phyloP scores from a whole-genome alignment of 2,888 invertebrate species.

The Limnephilus lunatus region DNA sequence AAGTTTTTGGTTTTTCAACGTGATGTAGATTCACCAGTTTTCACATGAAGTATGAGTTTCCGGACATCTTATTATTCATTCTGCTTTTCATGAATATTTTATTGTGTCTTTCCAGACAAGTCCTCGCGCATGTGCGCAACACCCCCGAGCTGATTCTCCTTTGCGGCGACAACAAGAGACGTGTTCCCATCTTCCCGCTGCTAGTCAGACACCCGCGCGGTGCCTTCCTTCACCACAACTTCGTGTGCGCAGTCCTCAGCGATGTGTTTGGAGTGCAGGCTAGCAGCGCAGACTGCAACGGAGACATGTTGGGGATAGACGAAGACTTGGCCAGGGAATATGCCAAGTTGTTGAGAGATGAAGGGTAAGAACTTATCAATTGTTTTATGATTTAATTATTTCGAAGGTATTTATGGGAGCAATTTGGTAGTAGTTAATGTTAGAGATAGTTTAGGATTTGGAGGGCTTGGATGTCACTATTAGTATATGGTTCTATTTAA shows the following conservation, averaged over 20 bases:
- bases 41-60: no score
- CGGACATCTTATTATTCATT: no score
- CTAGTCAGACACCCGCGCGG: constrained; percentile 89
- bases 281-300: constrained; percentile 90
- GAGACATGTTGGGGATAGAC: constrained; percentile 90
- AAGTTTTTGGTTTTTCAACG: no score
- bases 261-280: constrained; percentile 95
- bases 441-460: no score
- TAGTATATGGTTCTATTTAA: no score
- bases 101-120: constrained; percentile 80
- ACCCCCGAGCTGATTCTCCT: constrained; percentile 88
- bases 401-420: no score
- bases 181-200: constrained; percentile 91
- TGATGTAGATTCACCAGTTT: no score
- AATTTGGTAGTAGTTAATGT: no score
- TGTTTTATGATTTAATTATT: no score
- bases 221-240: constrained; percentile 92
- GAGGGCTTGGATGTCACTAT: no score
- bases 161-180: constrained; percentile 82
- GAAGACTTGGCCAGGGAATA: constrained; percentile 85
- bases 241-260: constrained; percentile 90
- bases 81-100: constrained; percentile 55
- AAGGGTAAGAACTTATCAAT: constrained; percentile 70
- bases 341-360: constrained; percentile 79
- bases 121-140: constrained; percentile 86